These are phyloP conservation scores for Hippocampus barbouri DNA, from an alignment of 2,113 vertebrate species.

Conservation along the genomic window DNA sequence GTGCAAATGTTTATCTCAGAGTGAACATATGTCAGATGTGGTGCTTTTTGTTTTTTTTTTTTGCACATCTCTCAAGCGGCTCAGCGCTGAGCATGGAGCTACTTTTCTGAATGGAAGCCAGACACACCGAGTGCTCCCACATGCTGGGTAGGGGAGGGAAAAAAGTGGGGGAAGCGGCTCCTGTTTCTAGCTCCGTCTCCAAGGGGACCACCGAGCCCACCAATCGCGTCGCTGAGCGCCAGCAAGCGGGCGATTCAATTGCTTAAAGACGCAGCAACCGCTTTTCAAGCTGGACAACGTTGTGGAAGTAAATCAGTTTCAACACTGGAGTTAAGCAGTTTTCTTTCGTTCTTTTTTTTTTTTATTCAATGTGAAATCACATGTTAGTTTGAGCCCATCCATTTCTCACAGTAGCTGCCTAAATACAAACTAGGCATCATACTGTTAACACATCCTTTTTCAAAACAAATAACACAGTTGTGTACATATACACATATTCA, in stretches of 20 bases:
- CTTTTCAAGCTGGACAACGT: conserved; percentile 2
- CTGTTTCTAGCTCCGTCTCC: conserved; percentile 66
- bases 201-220: conserved; percentile 63
- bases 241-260: conserved; percentile 73
- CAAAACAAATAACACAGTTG: conserved; percentile 65
- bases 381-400: conserved; percentile 67
- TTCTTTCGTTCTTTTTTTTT: conserved; percentile 49
- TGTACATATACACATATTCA: conserved; percentile 72
- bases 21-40: conserved; percentile 29
- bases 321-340: conserved; percentile 47
- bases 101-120: conserved; percentile 68
- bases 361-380: conserved; percentile 73
- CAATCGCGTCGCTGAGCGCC: conserved; percentile 63
- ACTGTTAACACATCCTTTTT: conserved; percentile 64
- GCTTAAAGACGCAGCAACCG: conserved; percentile 71
- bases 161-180: conserved; percentile 38
- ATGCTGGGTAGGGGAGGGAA: conserved; percentile 39
- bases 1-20: conserved; percentile 22
- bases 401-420: conserved; percentile 57
- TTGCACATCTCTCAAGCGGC: conserved; percentile 22
- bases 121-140: conserved; percentile 59
- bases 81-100: conserved; percentile 35
- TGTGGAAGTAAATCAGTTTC: conserved; percentile 3
- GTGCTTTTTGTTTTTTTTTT: conserved; percentile 13
- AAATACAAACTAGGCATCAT: conserved; percentile 66